Evolutionary conservation across 2,797 vertebrate species (phyloP).

Genomic region (Mycteria americana): DNA sequence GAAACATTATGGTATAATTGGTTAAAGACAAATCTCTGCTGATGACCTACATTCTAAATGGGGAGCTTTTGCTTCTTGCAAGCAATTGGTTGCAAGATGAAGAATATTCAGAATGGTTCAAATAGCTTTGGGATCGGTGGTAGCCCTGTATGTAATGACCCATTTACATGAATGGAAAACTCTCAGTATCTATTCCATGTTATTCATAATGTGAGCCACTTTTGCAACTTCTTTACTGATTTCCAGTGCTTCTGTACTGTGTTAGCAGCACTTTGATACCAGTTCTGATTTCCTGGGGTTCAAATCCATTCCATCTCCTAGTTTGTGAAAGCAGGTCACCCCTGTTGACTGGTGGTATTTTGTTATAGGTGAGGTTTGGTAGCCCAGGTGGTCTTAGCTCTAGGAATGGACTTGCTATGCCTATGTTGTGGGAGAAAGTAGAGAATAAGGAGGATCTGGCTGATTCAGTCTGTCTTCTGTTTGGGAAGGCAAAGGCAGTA

Average conservation of each 20-base stretch:
- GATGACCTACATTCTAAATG: background rate
- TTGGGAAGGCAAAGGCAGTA: slow-evolving; percentile 1
- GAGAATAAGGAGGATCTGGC: background rate
- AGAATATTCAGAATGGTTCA: background rate
- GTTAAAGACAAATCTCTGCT: background rate
- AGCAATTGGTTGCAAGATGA: background rate
- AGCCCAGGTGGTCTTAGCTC: background rate
- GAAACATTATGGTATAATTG: background rate
- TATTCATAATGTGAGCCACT: background rate
- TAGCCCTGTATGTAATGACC: background rate
- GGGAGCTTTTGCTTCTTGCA: background rate
- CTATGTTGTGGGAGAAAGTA: background rate
- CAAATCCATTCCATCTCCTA: background rate
- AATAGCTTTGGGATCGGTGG: background rate
- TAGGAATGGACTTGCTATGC: background rate
- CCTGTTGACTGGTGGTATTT: background rate
- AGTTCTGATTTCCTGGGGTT: background rate
- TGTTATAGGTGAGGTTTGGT: background rate
- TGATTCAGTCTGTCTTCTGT: background rate
- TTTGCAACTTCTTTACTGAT: background rate
- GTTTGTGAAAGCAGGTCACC: background rate
- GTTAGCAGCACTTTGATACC: background rate
- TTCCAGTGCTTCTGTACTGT: background rate
- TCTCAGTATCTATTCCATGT: background rate
- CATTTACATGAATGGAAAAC: background rate